phyloP scores from a whole-genome alignment of 2,797 vertebrate species.

The Champsocephalus esox region DNA sequence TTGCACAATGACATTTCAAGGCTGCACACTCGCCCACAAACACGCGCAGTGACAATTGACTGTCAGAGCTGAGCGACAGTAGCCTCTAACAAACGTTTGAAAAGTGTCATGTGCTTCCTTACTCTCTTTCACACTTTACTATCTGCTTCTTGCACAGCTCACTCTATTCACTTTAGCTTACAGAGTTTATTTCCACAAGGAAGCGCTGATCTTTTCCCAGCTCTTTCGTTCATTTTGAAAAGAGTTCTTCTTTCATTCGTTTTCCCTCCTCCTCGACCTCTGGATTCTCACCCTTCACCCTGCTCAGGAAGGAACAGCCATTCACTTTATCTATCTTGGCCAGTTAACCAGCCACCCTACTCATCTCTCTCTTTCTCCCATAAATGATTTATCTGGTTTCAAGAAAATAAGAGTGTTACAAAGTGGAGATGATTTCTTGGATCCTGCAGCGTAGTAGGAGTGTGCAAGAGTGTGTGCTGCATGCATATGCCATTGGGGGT shows the following conservation, averaged over 20 bases:
- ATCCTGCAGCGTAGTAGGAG: conserved; percentile 30
- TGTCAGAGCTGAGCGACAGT: conserved; percentile 44
- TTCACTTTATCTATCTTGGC: conserved; percentile 27
- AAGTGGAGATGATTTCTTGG: conserved; percentile 28
- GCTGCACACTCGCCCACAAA: conserved; percentile 28
- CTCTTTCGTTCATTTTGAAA: conserved; percentile 33
- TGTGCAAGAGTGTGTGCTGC: conserved; percentile 41
- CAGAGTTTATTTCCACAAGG: conserved; percentile 37
- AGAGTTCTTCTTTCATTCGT: conserved; percentile 23
- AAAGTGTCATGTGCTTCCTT: conserved; percentile 34
- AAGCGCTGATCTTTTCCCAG: conserved; percentile 31
- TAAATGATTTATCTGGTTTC: conserved; percentile 15
- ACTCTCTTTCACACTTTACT: conserved; percentile 3
- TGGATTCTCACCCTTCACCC: conserved; percentile 65
- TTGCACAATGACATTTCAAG: conserved; percentile 54
- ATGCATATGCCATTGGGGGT: conserved; percentile 46
- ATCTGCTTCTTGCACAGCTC: conserved; percentile 8
- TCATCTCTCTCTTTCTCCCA: conserved; percentile 11
- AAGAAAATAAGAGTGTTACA: conserved; percentile 34
- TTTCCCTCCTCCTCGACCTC: conserved; percentile 54
- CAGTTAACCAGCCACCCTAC: conserved; percentile 7
- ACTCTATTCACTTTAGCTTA: neutral
- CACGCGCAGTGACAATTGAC: conserved; percentile 29
- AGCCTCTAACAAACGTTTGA: conserved; percentile 35
- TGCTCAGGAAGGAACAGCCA: conserved; percentile 51